Evolutionary conservation across 2,113 vertebrate genomes (phyloP).

Genomic region (Carassius auratus): DNA sequence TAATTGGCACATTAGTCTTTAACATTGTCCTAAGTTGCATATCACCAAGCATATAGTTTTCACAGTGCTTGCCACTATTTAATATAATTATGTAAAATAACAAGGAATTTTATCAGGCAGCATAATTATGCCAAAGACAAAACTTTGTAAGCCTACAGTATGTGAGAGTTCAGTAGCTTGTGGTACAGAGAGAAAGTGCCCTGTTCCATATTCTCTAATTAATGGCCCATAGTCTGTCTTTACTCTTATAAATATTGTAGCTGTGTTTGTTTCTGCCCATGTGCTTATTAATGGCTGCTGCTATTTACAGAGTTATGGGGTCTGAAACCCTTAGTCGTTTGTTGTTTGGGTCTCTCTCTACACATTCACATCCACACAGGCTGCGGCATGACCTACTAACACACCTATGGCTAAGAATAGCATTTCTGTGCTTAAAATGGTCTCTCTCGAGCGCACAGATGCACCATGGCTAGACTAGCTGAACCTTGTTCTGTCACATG

Average conservation of each 20-base stretch:
- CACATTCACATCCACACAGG: not conserved
- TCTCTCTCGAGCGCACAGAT: not conserved
- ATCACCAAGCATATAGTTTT: not conserved
- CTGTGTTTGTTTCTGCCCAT: slow-evolving; percentile 10
- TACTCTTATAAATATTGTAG: slow-evolving; percentile 6
- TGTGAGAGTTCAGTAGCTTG: not conserved
- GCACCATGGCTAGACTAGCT: slow-evolving; percentile 3
- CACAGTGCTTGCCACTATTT: not conserved
- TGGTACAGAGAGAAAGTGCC: not conserved
- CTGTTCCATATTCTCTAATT: slow-evolving; percentile 16
- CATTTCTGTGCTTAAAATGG: not conserved
- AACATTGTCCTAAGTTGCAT: no score
- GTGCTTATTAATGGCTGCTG: not conserved
- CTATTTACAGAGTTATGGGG: slow-evolving; percentile 13
- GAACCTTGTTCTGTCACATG: slow-evolving; percentile 23
- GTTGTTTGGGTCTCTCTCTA: not conserved
- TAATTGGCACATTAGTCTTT: no score
- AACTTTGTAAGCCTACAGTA: not conserved
- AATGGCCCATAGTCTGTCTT: not conserved
- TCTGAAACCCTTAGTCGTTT: not conserved
- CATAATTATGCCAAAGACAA: not conserved
- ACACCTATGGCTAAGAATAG: slow-evolving; percentile 44
- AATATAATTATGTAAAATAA: not conserved
- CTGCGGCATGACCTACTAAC: slow-evolving; percentile 36
- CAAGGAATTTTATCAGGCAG: not conserved